Evolutionary conservation across 2,888 invertebrate genomes (phyloP).

Genomic region (Oegoconia quadripuncta): DNA sequence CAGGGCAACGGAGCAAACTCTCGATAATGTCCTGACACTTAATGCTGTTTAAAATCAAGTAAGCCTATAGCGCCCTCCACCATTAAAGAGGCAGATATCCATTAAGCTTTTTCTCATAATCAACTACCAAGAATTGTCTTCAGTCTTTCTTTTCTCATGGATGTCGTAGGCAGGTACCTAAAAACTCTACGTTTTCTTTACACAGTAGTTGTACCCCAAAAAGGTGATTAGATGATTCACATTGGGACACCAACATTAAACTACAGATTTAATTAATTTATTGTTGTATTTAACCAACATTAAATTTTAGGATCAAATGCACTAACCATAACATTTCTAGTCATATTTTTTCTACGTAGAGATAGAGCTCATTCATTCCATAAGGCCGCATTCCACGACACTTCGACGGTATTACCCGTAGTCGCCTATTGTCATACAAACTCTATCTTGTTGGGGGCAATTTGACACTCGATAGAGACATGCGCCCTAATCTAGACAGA

Average conservation of each 20-base stretch:
- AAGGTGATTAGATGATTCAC: too few species aligned
- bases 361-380: conserved; percentile 23
- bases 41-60: conserved; percentile 14
- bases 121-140: too few species aligned
- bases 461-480: conserved; percentile 14
- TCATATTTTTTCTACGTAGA: conserved; percentile 16
- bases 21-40: conserved; percentile 27
- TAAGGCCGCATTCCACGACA: conserved; percentile 16
- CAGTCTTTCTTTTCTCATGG: too few species aligned
- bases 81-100: too few species aligned
- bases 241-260: too few species aligned
- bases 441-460: conserved; percentile 12
- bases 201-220: too few species aligned
- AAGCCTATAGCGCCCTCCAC: too few species aligned
- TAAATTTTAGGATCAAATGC: not conserved
- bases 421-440: conserved; percentile 16
- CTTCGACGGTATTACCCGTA: conserved; percentile 1
- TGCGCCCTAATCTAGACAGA: not conserved
- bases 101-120: too few species aligned
- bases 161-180: too few species aligned
- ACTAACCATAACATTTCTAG: not conserved
- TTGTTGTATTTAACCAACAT: too few species aligned
- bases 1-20: conserved; percentile 13
- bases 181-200: too few species aligned
- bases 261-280: too few species aligned